Conservation (phyloP, 2,113 vertebrate species). For the Hippoglossus stenolepis region DNA sequence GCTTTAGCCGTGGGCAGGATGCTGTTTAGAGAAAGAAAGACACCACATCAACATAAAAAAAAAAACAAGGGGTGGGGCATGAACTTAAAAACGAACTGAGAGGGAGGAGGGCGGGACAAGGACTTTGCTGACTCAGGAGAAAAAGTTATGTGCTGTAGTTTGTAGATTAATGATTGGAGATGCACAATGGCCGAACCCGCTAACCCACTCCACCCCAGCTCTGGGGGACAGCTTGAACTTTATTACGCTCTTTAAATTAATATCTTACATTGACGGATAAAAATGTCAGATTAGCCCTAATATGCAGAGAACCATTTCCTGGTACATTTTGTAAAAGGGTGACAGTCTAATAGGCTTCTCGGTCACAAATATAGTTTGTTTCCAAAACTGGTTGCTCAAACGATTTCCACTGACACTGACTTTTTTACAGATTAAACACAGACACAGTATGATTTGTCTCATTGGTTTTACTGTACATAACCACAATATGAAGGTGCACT, state of each 20-base stretch:
- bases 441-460: background rate
- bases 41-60: slow-evolving; percentile 12
- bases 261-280: slow-evolving; percentile 44
- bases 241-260: slow-evolving; percentile 48
- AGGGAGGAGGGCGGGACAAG: slow-evolving; percentile 44
- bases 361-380: background rate
- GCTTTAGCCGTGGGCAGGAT: slow-evolving; percentile 16
- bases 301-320: slow-evolving; percentile 18
- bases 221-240: slow-evolving; percentile 30
- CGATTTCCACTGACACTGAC: background rate
- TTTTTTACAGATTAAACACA: background rate
- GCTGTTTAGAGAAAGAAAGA: slow-evolving; percentile 21
- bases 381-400: background rate
- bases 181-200: slow-evolving; percentile 28
- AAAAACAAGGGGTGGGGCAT: slow-evolving; percentile 24
- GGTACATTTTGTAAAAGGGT: background rate
- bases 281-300: slow-evolving; percentile 17
- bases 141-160: slow-evolving; percentile 57
- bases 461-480: too few species aligned
- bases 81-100: slow-evolving; percentile 37
- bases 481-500: too few species aligned
- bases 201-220: slow-evolving; percentile 28
- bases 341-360: background rate
- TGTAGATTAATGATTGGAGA: slow-evolving; percentile 65
- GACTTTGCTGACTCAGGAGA: slow-evolving; percentile 55